Base-by-base conservation (phyloP, 2,113 vertebrate genomes). In the Merops nubicus region DNA sequence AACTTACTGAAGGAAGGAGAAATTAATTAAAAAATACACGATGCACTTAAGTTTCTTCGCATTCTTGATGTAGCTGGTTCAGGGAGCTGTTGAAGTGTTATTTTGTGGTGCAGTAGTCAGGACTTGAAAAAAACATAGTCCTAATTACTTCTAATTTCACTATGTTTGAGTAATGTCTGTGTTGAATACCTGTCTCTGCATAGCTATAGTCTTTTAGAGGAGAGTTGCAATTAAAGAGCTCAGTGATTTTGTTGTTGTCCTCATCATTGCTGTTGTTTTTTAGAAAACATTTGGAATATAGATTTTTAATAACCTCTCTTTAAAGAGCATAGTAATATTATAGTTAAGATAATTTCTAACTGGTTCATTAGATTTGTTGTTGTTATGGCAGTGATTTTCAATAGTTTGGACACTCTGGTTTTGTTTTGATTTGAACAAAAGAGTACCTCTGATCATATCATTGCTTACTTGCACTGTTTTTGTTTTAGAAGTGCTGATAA, bases 401-500 rank as follows among this genome's bases (percentile, higher is more conserved):
- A 4, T 78, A 42, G 31, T 82, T 77, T 67, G 64, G 17, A 63
- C 6, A 21, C 31, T 75, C 69, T 54, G 38, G n/a, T 69, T 96
- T 93, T 91, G 40, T 48, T 82, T 48, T 67, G 23, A 26, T 74
- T 7, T 14, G 82, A 93, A 73, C 26, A 81, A 43, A 74, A 14
- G 18, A 8, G 11, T 36, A 12, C 54, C 51, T 72, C 76, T 88
- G 57, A 50, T 79, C 45, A 26, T 74, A 22, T 33, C 1, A 20
- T 64, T 65, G 56, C 38, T 88, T 82, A 54, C 40, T 93, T 84
- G 9, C 64, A 8, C 43, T 84, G 6, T 86, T 36, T 97, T 48
- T 96, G 11, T 93, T 97, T 83, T 95, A 99, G 99, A 89, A 99
- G 98, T 95, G 97, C 93, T 4, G 99, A 99, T 96, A 99, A 98